A percentile compares a stretch with the other conserved stretches of the same genome.
Conservation (phyloP, 1,140 invertebrate species). For the Brachionus calyciflorus region DNA sequence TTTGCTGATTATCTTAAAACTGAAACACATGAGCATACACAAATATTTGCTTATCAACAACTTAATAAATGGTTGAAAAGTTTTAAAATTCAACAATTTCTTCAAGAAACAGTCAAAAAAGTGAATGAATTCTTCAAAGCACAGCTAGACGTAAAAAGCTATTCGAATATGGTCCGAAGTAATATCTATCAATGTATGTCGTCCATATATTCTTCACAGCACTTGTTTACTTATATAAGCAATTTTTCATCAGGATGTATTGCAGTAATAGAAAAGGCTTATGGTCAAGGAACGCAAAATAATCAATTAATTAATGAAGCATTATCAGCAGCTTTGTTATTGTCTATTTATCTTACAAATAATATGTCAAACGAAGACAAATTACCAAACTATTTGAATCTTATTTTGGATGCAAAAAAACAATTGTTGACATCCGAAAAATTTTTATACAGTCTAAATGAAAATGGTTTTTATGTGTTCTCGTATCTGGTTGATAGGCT, state of each 20-base stretch:
- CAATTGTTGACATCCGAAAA: slow-evolving; percentile 38
- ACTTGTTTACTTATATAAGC: not conserved
- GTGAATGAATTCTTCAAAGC: slow-evolving; percentile 3
- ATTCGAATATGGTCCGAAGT: not conserved
- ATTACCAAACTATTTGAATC: not conserved
- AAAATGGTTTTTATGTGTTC: not conserved
- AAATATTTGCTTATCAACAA: not conserved
- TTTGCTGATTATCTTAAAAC: slow-evolving; percentile 25
- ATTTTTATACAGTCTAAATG: slow-evolving; percentile 3
- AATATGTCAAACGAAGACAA: not conserved
- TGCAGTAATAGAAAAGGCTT: not conserved
- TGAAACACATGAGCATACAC: slow-evolving; percentile 3
- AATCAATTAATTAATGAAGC: not conserved
- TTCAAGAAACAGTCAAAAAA: not conserved
- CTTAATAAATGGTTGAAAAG: slow-evolving; percentile 3
- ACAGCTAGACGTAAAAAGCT: not conserved
- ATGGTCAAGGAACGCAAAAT: not conserved
- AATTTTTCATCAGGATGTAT: not conserved
- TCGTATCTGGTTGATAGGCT: not conserved
- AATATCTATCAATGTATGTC: not conserved
- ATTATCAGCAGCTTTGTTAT: not conserved
- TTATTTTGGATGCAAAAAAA: slow-evolving; percentile 17
- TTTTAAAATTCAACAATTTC: not conserved
- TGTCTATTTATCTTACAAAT: not conserved
- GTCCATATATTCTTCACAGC: not conserved